Evolutionary conservation across 2,888 invertebrate genomes (phyloP), one percentile per base, ranked within the genome.

Genomic region (Macrosoma leucophasiata): DNA sequence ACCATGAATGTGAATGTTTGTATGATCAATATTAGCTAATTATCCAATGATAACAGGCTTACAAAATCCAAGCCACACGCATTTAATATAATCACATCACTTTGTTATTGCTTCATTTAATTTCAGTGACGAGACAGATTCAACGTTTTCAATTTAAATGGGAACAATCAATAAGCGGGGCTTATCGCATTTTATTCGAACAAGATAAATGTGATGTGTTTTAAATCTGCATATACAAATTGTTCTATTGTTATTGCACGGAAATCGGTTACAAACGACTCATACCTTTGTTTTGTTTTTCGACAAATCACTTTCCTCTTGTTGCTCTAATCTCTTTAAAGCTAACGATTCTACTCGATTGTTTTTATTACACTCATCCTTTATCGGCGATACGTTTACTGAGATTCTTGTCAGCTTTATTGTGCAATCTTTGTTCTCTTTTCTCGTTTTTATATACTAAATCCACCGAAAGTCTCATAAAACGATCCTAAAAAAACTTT

Each of bases 221-320:
- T 75, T 69, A 73, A 78, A 76, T 74, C 68, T 68, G 65, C 67
- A 55, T 59, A 59, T 63, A 71, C 67, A 72, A 73, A 71, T 73
- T 56, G 62, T 54, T 51, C 59, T 63, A 62, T 72, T 69, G 66
- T 62, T 62, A 58, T 52, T 62, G 50, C 48, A 48, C 48, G 57
- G 51, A 48, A 50, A 52, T 49, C 52, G 50, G 64, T 62, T 57
- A 70, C 64, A 67, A 74, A 72, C 58, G 66, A 49, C 38, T 39
- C 39, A 44, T 52, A 51, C 51, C 48, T 61, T 62, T 62, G 50
- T 54, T 52, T 48, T 44, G 45, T 39, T 43, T 46, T 32, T 9
- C 12, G n/a, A 17, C 25, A 14, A 8, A 8, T 14, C 29, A 14
- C 13, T 11, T 28, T 13, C 22, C 22, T 18, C 24, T 33, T 28